Evolutionary conservation across 1,140 invertebrate species (phyloP).

Genomic region (Tetramorium simillimum): DNA sequence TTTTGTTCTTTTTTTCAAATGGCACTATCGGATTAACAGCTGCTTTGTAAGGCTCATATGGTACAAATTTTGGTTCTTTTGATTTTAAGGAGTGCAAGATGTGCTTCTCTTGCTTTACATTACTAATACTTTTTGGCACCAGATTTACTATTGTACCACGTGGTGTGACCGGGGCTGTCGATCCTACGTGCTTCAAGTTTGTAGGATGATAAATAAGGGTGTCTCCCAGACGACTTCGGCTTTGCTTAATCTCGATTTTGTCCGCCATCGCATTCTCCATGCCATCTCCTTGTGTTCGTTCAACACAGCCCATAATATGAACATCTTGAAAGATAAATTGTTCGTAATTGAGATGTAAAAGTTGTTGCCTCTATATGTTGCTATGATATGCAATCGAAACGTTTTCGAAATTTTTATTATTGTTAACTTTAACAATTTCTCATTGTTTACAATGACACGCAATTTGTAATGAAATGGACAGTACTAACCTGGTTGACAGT

Average conservation of each 20-base stretch:
- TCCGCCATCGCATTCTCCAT: slow-evolving; percentile 84
- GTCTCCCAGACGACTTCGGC: slow-evolving; percentile 79
- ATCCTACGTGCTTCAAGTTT: slow-evolving; percentile 81
- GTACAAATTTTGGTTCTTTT: slow-evolving; percentile 94
- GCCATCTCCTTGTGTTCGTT: slow-evolving; percentile 86
- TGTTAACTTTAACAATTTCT: background rate
- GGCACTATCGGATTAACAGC: slow-evolving; percentile 92
- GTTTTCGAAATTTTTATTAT: background rate
- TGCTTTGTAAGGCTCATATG: slow-evolving; percentile 95
- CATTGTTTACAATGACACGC: background rate
- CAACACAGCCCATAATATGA: slow-evolving; percentile 73
- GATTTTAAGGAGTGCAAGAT: slow-evolving; percentile 85
- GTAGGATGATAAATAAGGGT: slow-evolving; percentile 85
- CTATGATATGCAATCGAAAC: background rate
- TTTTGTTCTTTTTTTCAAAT: slow-evolving; percentile 84
- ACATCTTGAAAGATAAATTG: slow-evolving; percentile 68
- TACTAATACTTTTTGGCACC: slow-evolving; percentile 79
- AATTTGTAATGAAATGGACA: background rate
- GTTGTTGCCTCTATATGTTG: background rate
- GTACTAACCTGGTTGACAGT: slow-evolving; percentile 45
- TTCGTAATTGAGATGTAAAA: background rate
- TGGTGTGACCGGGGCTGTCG: slow-evolving; percentile 81
- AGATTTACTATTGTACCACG: slow-evolving; percentile 84
- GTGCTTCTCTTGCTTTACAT: slow-evolving; percentile 80
- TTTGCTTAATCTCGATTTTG: slow-evolving; percentile 73